Conservation (phyloP, 2,888 invertebrate genomes). For the Melanotus villosus region DNA sequence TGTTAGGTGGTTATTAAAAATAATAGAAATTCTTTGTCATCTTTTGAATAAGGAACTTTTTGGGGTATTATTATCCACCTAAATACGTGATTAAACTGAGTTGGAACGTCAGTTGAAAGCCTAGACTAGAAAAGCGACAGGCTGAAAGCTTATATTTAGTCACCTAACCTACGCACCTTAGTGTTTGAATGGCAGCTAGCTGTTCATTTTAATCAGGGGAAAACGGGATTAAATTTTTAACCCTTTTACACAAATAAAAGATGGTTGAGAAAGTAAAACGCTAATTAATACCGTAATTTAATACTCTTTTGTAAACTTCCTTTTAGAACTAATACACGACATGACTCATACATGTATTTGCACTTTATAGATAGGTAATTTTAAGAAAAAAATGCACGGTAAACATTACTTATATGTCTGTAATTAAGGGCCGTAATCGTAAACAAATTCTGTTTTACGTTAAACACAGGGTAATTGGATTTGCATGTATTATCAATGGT, state of each 20-base stretch:
- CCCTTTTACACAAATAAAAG: conserved; percentile 19
- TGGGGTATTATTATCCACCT: no score
- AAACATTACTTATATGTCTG: background rate
- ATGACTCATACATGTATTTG: conserved; percentile 33
- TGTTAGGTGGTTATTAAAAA: conserved; percentile 19
- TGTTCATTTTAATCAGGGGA: conserved; percentile 4
- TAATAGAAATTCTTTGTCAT: background rate
- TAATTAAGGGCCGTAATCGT: conserved; percentile 31
- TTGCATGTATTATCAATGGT: conserved; percentile 32
- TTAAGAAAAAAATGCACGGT: conserved; percentile 12
- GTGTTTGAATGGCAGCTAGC: background rate
- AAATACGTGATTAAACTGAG: no score
- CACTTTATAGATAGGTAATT: conserved; percentile 19
- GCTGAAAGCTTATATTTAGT: conserved; percentile 3
- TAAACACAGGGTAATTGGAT: conserved; percentile 26
- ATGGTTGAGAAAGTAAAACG: conserved; percentile 14
- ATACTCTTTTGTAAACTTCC: conserved; percentile 26
- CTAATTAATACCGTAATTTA: conserved; percentile 27
- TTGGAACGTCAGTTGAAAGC: no score
- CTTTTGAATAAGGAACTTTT: background rate
- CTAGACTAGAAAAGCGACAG: conserved; percentile 12
- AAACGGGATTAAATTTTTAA: conserved; percentile 4
- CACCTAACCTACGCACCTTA: conserved; percentile 1
- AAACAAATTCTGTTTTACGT: conserved; percentile 25
- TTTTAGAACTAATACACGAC: background rate